phyloP scores from a whole-genome alignment of 2,113 vertebrate genomes.

The Tympanuchus pallidicinctus region DNA sequence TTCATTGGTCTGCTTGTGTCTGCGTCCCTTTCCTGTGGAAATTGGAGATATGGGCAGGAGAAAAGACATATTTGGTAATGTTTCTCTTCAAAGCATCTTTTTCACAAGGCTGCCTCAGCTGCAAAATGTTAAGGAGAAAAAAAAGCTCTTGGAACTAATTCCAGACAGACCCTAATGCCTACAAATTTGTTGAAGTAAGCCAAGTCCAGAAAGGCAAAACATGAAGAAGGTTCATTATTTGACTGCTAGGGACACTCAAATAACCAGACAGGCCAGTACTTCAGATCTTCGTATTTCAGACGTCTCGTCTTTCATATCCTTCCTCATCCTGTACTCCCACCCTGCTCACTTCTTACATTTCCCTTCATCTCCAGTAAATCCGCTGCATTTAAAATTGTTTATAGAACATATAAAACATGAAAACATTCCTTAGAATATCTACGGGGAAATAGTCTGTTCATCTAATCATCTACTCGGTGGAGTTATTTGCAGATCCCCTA shows the following conservation, averaged over 20 bases:
- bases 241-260: conserved; percentile 75
- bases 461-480: not conserved
- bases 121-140: conserved; percentile 78
- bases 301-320: conserved; percentile 65
- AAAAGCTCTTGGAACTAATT: conserved; percentile 79
- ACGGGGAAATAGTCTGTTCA: conserved; percentile 52
- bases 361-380: conserved; percentile 52
- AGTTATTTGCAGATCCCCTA: conserved; percentile 14
- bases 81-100: conserved; percentile 76
- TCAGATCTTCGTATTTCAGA: conserved; percentile 73
- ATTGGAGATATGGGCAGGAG: conserved; percentile 77
- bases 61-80: conserved; percentile 85
- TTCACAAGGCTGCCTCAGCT: conserved; percentile 76
- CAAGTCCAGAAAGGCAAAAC: conserved; percentile 79
- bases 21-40: conserved; percentile 79
- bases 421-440: conserved; percentile 63
- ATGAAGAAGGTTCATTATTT: conserved; percentile 81
- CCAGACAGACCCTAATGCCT: conserved; percentile 85
- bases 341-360: conserved; percentile 25
- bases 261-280: conserved; percentile 78
- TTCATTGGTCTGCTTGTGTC: conserved; percentile 62
- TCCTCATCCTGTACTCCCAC: conserved; percentile 35
- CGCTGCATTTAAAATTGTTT: conserved; percentile 68
- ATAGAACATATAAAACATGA: conserved; percentile 64
- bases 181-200: conserved; percentile 79